Evolutionary conservation across 2,113 vertebrate genomes (phyloP).

Genomic region (Bos taurus): ARS-UCD2.0 NC_037337.1:32250001-32250500

Average conservation of each 20-base stretch:
- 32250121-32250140: no score
- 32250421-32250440: neutral
- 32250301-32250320: neutral
- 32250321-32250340: neutral
- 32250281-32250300: neutral
- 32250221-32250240: neutral
- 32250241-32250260: neutral
- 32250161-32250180: neutral
- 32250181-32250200: neutral
- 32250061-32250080: no score
- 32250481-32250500: neutral
- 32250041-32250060: no score
- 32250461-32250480: neutral
- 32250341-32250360: neutral
- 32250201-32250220: neutral
- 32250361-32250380: neutral
- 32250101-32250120: no score
- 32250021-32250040: no score
- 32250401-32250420: neutral
- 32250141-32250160: no score
- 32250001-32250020: rapidly evolving
- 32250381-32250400: neutral
- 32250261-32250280: neutral
- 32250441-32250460: neutral
- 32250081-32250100: no score